Base-by-base conservation (phyloP, 2,113 vertebrate genomes). In the Colaptes auratus region DNA sequence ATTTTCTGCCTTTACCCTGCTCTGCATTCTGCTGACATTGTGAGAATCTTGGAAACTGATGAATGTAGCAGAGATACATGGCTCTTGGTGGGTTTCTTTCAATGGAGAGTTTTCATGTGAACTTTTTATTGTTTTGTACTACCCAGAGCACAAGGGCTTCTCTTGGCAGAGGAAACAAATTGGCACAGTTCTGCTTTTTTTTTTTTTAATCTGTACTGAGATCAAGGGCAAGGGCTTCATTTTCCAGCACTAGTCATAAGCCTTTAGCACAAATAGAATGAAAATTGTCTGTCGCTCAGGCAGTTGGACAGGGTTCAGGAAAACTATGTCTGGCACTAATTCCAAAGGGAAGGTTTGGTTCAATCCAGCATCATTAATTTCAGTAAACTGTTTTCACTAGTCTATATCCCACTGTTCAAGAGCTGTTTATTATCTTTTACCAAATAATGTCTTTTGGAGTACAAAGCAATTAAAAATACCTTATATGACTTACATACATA, bases 311-410 rank as follows among this genome's bases (percentile, higher is more conserved):
- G 91, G 96, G 95, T 98, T 98, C 97, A 98, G 98, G 97, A 98
- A 98, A 98, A 97, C 96, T 96, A 97, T 97, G 98, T 97, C 97
- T 98, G 98, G 97, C 98, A 97, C 97, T 96, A 97, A 97, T 98
- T 98, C 98, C 96, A 97, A 98, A 98, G 97, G 97, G 96, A 97
- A 98, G 97, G 96, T 97, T 97, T 96, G 96, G 97, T 98, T 98
- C 97, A 98, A 97, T 96, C 79, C 95, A 98, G 95, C 95, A 94
- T 97, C 97, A 98, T 98, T 98, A 98, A 98, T 97, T 97, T 97
- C 97, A 97, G 96, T 96, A 97, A 97, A 97, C 96, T 97, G 96
- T 97, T 98, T 97, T 97, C 97, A 97, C 97, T 97, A 94, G 96
- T 95, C 95, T 97, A 81, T 95, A 96, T 95, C 95, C 93, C 89